Percentiles rank a stretch among this genome's conserved stretches.
These are phyloP conservation scores for Nycticorax nycticorax DNA, from an alignment of 2,113 vertebrate genomes.

Conservation along the genomic window DNA sequence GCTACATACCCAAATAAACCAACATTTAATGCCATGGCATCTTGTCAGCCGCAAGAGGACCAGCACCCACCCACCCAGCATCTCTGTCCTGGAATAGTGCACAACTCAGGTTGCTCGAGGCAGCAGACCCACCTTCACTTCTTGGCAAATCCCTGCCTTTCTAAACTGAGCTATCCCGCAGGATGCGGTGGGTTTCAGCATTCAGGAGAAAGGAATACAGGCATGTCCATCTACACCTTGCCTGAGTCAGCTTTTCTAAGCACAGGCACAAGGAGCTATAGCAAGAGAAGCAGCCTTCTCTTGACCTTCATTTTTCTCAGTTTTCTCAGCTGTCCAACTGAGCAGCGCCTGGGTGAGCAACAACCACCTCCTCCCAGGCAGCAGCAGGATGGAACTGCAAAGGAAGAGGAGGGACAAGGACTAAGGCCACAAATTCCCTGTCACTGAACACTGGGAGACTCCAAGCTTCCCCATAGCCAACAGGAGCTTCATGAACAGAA, in stretches of 20 bases:
- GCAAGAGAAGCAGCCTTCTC: background rate
- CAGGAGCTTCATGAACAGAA: background rate
- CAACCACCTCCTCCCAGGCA: background rate
- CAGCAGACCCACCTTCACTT: background rate
- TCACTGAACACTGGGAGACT: background rate
- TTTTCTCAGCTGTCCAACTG: background rate
- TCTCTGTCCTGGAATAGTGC: background rate
- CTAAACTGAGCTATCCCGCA: background rate
- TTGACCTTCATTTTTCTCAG: background rate
- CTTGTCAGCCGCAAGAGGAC: background rate
- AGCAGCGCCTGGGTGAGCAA: background rate
- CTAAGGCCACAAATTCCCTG: background rate
- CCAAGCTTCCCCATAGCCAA: background rate
- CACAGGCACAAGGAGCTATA: background rate
- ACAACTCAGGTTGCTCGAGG: background rate
- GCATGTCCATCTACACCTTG: background rate
- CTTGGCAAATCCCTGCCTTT: background rate
- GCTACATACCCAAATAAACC: background rate
- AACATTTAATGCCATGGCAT: fast-evolving
- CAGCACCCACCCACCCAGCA: background rate
- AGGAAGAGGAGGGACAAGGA: background rate
- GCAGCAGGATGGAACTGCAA: background rate
- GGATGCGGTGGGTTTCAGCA: background rate
- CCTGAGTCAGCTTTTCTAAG: background rate
- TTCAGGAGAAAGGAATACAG: background rate